Base-by-base conservation (phyloP, 2,888 invertebrate species). In the Pilophorus perplexus region DNA sequence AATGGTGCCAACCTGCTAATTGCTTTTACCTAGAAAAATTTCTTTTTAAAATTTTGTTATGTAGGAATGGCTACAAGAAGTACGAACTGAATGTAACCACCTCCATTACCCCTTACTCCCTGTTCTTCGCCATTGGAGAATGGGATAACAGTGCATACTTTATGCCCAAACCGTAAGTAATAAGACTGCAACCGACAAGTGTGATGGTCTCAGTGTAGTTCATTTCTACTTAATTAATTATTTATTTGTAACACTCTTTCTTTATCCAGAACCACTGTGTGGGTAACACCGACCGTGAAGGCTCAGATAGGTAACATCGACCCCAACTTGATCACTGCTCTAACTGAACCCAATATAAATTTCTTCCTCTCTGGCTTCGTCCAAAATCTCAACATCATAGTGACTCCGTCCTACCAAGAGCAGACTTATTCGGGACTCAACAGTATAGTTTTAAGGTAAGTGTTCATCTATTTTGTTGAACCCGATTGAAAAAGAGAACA, bases 101-200 rank as follows among this genome's bases (percentile, higher is more conserved):
- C 5, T 6, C 50, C 14, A 52, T 64, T 16, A 23, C 64, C 14
- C 64, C 52, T 4, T 64, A 50, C 12, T 64, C 64, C 3, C 16
- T 64, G n/a, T 64, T 64, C 38, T 52, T 64, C 64, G 52, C 52
- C 10, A 3, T 64, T 14, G 64, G 64, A 5, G 4, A 23, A 14
- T 54, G 50, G 50, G 40, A 22, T 6, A 22, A 16, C 40, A 10
- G 27, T 18, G 8, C 52, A 1, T 52, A 52, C 16, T 16, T 18
- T 1, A 25, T 52, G 2, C 3, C 33, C 6, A 33, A 33, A 5
- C 20, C 16, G 12, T 23, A 27, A n/a, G 10, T 14, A 18, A 27
- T 23, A n/a, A n/a, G n/a, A n/a, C n/a, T n/a, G n/a, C n/a, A n/a
- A n/a, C n/a, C n/a, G n/a, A n/a, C n/a, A n/a, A n/a, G n/a, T n/a